Base-by-base conservation (phyloP, 2,797 vertebrate species). In the Lutjanus campechanus region DNA sequence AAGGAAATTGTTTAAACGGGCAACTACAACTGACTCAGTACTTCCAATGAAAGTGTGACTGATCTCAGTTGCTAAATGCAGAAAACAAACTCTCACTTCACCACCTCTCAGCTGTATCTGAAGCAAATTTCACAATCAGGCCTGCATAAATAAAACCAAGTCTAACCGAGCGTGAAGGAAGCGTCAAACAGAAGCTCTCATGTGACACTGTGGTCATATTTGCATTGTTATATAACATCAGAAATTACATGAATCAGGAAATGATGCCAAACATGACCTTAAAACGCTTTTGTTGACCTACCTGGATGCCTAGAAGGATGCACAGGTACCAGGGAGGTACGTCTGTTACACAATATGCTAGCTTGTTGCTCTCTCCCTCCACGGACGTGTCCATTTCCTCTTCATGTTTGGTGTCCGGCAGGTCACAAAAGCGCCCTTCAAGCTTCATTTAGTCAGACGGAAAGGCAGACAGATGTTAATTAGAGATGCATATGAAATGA, bases 301-400 rank as follows among this genome's bases (percentile, higher is more conserved):
- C 98, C 97, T 99, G 98, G 89, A 97, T 96, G 64, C 98, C 98
- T 55, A 99, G 83, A 76, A 99, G 91, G 92, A 99, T 95, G 90
- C 98, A 98, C 74, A 99, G 94, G 85, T 99, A 96, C 98, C 97
- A 99, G 0, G 98, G 98, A 2, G 98, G 98, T 4, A 94, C 88
- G 0, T 99, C 98, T 0, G 96, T 97, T 60, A 99, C 85, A 1
- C 92, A 86, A 11, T 98, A 99, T 2, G 93, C 96, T n/a, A 97
- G 91, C 51, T 93, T 95, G 83, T 89, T 93, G 8, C 9, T 66
- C 11, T 89, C 84, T 76, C 78, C 67, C 17, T 89, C 67, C 13
- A 12, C 16, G 9, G 85, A 85, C 16, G 84, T 29, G 20, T 85
- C 79, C 3, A 20, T 51, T 11, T 84, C 86, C 1, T 83, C 83